Evolutionary conservation across 1,140 invertebrate genomes (phyloP).

Genomic region (Anadara kagoshimensis): DNA sequence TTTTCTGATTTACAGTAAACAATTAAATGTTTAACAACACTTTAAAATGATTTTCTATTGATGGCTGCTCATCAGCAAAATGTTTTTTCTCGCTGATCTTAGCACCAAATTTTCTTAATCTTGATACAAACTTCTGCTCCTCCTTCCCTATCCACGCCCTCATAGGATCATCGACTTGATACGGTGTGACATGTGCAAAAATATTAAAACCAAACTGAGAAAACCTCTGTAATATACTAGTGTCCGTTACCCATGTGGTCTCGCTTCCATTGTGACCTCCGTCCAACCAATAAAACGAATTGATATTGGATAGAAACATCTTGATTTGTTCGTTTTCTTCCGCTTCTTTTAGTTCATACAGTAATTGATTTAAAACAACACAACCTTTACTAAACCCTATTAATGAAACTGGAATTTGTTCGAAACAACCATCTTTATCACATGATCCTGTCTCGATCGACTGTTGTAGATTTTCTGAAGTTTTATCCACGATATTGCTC

Average conservation of each 20-base stretch:
- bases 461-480: neutral
- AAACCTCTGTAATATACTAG: conserved; percentile 82
- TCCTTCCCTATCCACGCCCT: conserved; percentile 88
- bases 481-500: conserved; percentile 1
- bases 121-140: conserved; percentile 83
- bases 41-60: conserved; percentile 82
- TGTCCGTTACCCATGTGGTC: conserved; percentile 89
- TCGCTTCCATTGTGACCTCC: conserved; percentile 86
- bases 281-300: conserved; percentile 90
- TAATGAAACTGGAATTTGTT: conserved; percentile 37
- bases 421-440: conserved; percentile 9
- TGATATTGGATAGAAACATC: conserved; percentile 58
- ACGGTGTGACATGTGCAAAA: conserved; percentile 87
- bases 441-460: neutral
- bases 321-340: conserved; percentile 32
- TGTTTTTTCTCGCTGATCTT: conserved; percentile 79
- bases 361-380: conserved; percentile 91
- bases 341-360: conserved; percentile 84
- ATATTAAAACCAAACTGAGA: conserved; percentile 73
- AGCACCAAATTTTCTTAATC: conserved; percentile 80
- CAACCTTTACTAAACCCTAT: conserved; percentile 94
- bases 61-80: conserved; percentile 79
- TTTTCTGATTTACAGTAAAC: no score
- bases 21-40: conserved; percentile 72
- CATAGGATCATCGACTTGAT: conserved; percentile 83